Evolutionary conservation across 2,113 vertebrate species (phyloP), one percentile per base, ranked within the genome.

Genomic region (Heterotilapia buettikoferi): DNA sequence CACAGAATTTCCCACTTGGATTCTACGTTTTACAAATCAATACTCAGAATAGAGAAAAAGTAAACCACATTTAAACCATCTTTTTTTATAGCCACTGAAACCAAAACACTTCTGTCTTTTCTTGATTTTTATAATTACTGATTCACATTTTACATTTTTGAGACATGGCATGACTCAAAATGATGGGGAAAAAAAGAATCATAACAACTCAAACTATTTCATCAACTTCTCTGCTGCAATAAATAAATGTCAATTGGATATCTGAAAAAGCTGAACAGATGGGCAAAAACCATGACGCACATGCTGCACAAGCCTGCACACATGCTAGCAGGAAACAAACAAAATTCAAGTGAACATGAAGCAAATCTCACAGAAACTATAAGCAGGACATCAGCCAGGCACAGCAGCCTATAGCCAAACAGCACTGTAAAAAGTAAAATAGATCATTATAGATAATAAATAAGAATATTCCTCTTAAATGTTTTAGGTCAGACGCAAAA

Each of bases 381-480:
- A 12, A 52, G 9, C 18, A 33, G 18, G 26, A 33, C 45, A 31
- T 31, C 9, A 78, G 43, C 45, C 71, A 31, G 6, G 45, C 71
- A 47, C 43, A 73, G 21, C 13, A 26, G 21, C 66, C 13, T 43
- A 40, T 26, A 2, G 13, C 8, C 13, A 12, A 47, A 31, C 16
- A 31, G 16, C 10, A 50, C 26, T 13, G 45, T 1, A 52, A n/a
- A 50, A 31, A 2, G 0, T 1, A 3, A 45, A 50, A 50, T 3
- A 29, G 24, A 76, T 50, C 1, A 47, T 29, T 50, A 29, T 7
- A 29, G 1, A 71, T 43, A 26, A 71, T 43, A 45, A 16, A 66
- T 21, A 5, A 66, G 33, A 66, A 38, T 21, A 38, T 66, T 10
- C 10, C 10, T 66, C 1, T 21, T 7, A 66, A 66, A 38, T 66